Conservation (phyloP, 1,140 invertebrate species). For the Andricus grossulariae region DNA sequence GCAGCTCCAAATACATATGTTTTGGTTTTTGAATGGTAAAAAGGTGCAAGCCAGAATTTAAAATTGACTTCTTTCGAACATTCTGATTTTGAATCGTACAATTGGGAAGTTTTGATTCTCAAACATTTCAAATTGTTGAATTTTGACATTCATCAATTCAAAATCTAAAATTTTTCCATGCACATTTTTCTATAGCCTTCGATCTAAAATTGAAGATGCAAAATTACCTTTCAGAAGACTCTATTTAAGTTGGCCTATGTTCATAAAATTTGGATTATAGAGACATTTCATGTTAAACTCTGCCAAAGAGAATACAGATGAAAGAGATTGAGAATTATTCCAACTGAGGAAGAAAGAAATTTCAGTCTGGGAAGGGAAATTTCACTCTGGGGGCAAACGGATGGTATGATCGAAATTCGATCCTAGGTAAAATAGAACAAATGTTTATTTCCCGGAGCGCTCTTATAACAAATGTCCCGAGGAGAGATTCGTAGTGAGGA, state of each 20-base stretch:
- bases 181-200: not conserved
- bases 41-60: too few species aligned
- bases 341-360: not conserved
- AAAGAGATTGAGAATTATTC: not conserved
- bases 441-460: constrained; percentile 5
- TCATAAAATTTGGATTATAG: not conserved
- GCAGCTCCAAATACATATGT: too few species aligned
- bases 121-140: too few species aligned
- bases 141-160: too few species aligned
- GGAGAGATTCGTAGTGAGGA: not conserved
- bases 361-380: not conserved
- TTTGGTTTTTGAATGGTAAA: too few species aligned
- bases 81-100: too few species aligned
- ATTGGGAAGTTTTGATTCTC: too few species aligned
- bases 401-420: constrained; percentile 10
- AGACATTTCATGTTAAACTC: not conserved
- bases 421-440: constrained; percentile 24
- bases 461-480: constrained; percentile 13
- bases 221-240: not conserved
- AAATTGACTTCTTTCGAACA: too few species aligned
- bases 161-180: too few species aligned
- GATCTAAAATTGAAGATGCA: not conserved
- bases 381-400: not conserved
- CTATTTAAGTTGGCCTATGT: not conserved
- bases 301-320: not conserved